Percentiles rank a stretch among this genome's conserved stretches.
phyloP scores from a whole-genome alignment of 2,113 vertebrate genomes.

The Hassar affinis region DNA sequence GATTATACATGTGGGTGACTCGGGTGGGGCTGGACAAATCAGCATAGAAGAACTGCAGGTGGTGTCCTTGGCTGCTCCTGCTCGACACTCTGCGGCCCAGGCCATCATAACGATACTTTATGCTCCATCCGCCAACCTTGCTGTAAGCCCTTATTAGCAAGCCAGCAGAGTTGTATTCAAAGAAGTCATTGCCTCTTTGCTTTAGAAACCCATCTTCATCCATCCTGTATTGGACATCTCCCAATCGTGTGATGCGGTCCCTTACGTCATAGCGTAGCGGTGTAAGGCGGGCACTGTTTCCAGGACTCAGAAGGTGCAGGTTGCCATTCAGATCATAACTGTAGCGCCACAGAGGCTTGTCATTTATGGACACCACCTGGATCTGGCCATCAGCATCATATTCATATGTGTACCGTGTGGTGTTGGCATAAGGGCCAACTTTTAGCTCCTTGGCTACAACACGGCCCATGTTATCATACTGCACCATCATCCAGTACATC shows the following conservation, averaged over 20 bases:
- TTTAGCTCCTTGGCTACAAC: constrained; percentile 95
- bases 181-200: constrained; percentile 90
- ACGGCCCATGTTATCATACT: constrained; percentile 98
- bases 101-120: constrained; percentile 92
- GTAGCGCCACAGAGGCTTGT: constrained; percentile 95
- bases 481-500: constrained; percentile 99
- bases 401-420: constrained; percentile 92
- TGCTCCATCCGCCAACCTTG: constrained; percentile 85
- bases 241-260: constrained; percentile 90
- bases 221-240: constrained; percentile 90
- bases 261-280: constrained; percentile 90
- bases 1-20: constrained; percentile 97
- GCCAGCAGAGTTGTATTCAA: constrained; percentile 92
- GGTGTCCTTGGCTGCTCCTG: constrained; percentile 82
- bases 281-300: constrained; percentile 91
- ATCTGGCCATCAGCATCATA: constrained; percentile 93
- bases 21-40: constrained; percentile 91
- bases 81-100: constrained; percentile 92
- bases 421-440: constrained; percentile 97
- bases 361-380: constrained; percentile 93
- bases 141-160: constrained; percentile 90
- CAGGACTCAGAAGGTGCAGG: constrained; percentile 90
- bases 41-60: constrained; percentile 97
- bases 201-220: constrained; percentile 95
- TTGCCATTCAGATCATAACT: constrained; percentile 98